A percentile compares a stretch with the other conserved stretches of the same genome.
These are phyloP conservation scores for Phrynocephalus guinanensis DNA, from an alignment of 2,797 vertebrate genomes.

Conservation along the genomic window DNA sequence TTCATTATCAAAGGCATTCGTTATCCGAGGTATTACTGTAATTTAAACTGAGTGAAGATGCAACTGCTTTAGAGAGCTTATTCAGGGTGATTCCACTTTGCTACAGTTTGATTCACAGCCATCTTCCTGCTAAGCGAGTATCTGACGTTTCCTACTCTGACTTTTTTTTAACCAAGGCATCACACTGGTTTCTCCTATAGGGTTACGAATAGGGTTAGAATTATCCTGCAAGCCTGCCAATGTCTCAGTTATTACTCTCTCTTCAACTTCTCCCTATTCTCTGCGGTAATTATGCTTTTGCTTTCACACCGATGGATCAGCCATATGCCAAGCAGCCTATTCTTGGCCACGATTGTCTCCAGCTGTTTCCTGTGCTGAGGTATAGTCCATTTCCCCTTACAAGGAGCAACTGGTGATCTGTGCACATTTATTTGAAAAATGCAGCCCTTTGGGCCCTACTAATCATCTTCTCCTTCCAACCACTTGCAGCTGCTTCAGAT, in stretches of 20 bases:
- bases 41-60: too few species aligned
- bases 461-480: neutral
- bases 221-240: conserved; percentile 3
- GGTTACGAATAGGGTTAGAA: neutral
- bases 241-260: neutral
- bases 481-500: neutral
- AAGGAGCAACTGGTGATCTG: conserved; percentile 16
- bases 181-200: neutral
- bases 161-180: neutral
- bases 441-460: neutral
- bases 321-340: rapidly evolving
- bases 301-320: conserved; percentile 17
- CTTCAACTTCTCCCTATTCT: neutral
- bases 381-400: conserved; percentile 15
- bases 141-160: neutral
- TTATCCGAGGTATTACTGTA: too few species aligned
- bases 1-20: too few species aligned
- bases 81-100: too few species aligned
- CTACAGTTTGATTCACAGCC: too few species aligned
- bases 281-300: conserved; percentile 33
- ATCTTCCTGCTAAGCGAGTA: neutral
- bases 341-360: neutral
- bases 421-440: neutral
- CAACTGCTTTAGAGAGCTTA: too few species aligned
- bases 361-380: conserved; percentile 42